These are phyloP conservation scores for Thymallus thymallus DNA, from an alignment of 2,113 vertebrate species.

Conservation along the genomic window DNA sequence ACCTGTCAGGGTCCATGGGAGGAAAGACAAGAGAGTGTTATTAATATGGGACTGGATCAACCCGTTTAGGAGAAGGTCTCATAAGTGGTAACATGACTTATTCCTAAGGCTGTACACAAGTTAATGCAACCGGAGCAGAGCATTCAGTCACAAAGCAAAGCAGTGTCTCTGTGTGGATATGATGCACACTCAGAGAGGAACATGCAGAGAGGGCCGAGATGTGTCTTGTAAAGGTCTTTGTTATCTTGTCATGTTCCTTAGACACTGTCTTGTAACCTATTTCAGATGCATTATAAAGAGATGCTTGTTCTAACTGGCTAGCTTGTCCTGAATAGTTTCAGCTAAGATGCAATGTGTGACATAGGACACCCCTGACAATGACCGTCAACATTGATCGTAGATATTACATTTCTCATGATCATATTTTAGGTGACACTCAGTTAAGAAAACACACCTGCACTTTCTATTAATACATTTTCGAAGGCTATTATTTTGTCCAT, in stretches of 20 bases:
- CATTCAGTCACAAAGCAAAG: slow-evolving; percentile 42
- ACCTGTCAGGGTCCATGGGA: slow-evolving; percentile 55
- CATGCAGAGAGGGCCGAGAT: slow-evolving; percentile 9
- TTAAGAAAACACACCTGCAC: too few species aligned
- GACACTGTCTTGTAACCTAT: slow-evolving; percentile 1
- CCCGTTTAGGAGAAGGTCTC: slow-evolving; percentile 80
- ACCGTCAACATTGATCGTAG: too few species aligned
- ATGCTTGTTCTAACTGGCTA: not conserved
- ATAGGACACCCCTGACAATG: not conserved
- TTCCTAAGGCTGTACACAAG: slow-evolving; percentile 74
- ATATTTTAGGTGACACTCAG: too few species aligned
- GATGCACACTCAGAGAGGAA: slow-evolving; percentile 27
- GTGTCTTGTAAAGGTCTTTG: slow-evolving; percentile 8
- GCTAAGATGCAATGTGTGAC: not conserved
- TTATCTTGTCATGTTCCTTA: not conserved
- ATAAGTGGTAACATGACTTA: slow-evolving; percentile 77
- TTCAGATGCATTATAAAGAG: not conserved
- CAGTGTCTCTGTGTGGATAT: slow-evolving; percentile 18
- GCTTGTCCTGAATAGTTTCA: too few species aligned
- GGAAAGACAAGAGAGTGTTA: slow-evolving; percentile 71
- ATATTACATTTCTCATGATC: too few species aligned
- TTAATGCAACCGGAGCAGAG: slow-evolving; percentile 74
- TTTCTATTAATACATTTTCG: too few species aligned
- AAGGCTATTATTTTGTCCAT: too few species aligned
- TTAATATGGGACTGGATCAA: slow-evolving; percentile 80